A percentile compares a stretch with the other conserved stretches of the same genome.
Conservation (phyloP, 35 echinoderm and acorn worm genomes). For the Anneissia japonica region DNA sequence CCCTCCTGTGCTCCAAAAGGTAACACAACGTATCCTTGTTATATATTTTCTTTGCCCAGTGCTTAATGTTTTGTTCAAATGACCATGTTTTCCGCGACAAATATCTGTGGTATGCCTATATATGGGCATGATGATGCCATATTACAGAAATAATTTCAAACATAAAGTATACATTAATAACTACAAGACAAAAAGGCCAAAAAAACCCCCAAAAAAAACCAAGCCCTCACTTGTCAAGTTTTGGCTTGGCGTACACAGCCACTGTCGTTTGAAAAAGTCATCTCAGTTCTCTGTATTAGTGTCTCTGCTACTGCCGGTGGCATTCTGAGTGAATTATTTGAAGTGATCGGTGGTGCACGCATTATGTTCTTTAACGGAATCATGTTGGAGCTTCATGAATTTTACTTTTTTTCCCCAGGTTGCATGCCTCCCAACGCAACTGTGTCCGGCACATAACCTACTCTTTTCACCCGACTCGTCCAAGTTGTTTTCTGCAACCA, state of each 20-base stretch:
- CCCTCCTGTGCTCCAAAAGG: conserved; percentile 45
- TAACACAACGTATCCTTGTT: conserved; percentile 6
- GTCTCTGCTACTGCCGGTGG: not conserved
- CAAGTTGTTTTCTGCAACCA: conserved; percentile 54
- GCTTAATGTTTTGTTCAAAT: too few relatives aligned
- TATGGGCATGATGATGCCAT: too few relatives aligned
- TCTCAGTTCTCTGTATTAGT: not conserved
- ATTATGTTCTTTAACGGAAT: not conserved
- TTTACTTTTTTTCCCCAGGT: conserved; percentile 46
- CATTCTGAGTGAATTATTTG: not conserved
- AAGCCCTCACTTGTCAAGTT: not conserved
- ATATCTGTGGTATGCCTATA: too few relatives aligned
- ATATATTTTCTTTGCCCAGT: too few relatives aligned
- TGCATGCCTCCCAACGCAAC: conserved; percentile 42
- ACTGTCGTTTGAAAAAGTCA: not conserved
- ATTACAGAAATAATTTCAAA: too few relatives aligned
- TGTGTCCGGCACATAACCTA: conserved; percentile 71
- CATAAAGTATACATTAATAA: too few relatives aligned
- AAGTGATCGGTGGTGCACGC: not conserved
- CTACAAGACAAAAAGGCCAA: too few relatives aligned
- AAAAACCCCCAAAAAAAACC: not conserved
- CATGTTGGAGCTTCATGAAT: not conserved
- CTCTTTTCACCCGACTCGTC: conserved; percentile 49
- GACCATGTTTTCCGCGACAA: too few relatives aligned
- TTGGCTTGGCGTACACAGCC: not conserved